These are phyloP conservation scores for zebrafish (Danio rerio) DNA, from an alignment of 2,113 vertebrate species.

Conservation along the genomic window DNA sequence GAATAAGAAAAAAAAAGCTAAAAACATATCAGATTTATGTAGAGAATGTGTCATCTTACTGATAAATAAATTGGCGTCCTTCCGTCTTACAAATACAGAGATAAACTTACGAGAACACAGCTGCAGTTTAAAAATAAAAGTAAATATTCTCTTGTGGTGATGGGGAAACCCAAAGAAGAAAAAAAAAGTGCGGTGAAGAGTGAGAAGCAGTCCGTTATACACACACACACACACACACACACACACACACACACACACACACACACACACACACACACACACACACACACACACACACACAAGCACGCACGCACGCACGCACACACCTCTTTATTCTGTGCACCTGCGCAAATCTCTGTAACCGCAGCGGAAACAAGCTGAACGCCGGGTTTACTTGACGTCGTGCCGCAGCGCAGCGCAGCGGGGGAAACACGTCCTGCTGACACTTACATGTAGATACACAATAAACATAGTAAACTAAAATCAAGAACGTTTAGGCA, in stretches of 20 bases:
- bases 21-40: no score
- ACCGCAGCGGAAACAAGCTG: background rate
- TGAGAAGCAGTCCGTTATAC: background rate
- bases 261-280: slow-evolving; percentile 3
- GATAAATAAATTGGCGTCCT: background rate
- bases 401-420: background rate
- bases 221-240: background rate
- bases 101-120: slow-evolving; percentile 33
- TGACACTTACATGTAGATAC: background rate
- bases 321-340: background rate
- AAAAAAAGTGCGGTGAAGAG: background rate
- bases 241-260: no score
- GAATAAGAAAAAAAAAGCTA: background rate
- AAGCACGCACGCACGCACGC: no score
- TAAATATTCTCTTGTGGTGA: slow-evolving; percentile 34
- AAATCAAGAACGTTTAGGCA: background rate
- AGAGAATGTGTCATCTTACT: background rate
- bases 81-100: background rate
- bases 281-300: no score
- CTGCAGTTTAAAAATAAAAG: slow-evolving; percentile 25
- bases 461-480: background rate
- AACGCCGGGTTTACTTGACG: background rate
- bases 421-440: background rate
- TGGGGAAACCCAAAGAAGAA: slow-evolving; percentile 1
- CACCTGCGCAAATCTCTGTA: slow-evolving; percentile 10